A percentile compares a stretch with the other conserved stretches of the same genome.
Conservation (phyloP, 2,113 vertebrate species). For the Ceratotherium simum region DNA sequence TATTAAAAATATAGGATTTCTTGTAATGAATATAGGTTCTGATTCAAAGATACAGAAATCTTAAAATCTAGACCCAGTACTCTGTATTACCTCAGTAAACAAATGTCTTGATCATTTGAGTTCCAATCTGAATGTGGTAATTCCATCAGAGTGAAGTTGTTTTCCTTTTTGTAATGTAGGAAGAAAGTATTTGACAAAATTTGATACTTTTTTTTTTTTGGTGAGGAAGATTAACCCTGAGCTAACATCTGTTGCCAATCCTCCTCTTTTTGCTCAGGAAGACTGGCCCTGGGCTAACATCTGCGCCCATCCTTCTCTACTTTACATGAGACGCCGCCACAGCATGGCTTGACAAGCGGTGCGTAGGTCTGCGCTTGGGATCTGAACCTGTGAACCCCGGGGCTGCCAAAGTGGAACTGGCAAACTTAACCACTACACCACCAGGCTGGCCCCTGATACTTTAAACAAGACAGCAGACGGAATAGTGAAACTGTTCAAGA, state of each 20-base stretch:
- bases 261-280: too few relatives aligned
- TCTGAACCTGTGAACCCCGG: too few relatives aligned
- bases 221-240: too few relatives aligned
- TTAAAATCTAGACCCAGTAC: neutral
- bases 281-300: too few relatives aligned
- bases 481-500: neutral
- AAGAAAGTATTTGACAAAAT: neutral
- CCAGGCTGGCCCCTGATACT: neutral
- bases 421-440: too few relatives aligned
- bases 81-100: neutral
- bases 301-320: too few relatives aligned
- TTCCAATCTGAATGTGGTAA: neutral
- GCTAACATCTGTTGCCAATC: too few relatives aligned
- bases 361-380: too few relatives aligned
- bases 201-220: neutral
- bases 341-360: too few relatives aligned
- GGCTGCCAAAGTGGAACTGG: too few relatives aligned
- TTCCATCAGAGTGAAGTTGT: neutral
- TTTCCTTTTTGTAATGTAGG: slow-evolving; percentile 2
- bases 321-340: too few relatives aligned
- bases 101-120: neutral
- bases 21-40: neutral
- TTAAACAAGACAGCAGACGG: neutral
- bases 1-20: neutral
- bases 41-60: neutral